Evolutionary conservation across 1,140 invertebrate genomes (phyloP).

Genomic region (Brachionus manjavacas): DNA sequence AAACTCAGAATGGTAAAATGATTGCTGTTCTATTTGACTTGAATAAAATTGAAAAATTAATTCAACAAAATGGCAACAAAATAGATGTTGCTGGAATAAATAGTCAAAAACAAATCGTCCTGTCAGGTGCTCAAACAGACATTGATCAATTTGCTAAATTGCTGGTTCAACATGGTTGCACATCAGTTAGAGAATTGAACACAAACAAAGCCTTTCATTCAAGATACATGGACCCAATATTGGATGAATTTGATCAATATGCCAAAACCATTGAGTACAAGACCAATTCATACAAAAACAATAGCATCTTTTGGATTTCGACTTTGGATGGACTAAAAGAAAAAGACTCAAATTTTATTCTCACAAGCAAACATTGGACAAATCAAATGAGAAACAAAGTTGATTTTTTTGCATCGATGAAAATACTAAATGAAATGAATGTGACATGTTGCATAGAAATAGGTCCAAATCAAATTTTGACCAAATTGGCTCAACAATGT

Average conservation of each 20-base stretch:
- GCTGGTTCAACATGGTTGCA: not conserved
- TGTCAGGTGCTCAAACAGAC: not conserved
- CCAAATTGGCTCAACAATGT: not conserved
- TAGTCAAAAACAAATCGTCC: not conserved
- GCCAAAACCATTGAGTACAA: not conserved
- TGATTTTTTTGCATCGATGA: not conserved
- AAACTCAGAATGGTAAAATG: not conserved
- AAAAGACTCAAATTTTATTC: not conserved
- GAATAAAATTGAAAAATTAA: not conserved
- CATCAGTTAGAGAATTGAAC: not conserved
- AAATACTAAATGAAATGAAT: not conserved
- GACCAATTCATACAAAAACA: not conserved
- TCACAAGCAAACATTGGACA: not conserved
- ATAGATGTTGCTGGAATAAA: not conserved
- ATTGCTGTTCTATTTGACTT: not conserved
- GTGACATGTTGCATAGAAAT: not conserved
- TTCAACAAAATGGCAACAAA: not conserved
- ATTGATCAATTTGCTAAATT: not conserved
- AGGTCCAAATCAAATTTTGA: not conserved
- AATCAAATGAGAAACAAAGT: not conserved
- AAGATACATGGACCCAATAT: not conserved
- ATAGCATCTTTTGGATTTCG: not conserved
- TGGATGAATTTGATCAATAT: not conserved
- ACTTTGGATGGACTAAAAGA: not conserved
- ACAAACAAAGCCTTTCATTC: constrained; percentile 8